Conservation (phyloP, 2,888 invertebrate species). For the Xestia rhomboidea region DNA sequence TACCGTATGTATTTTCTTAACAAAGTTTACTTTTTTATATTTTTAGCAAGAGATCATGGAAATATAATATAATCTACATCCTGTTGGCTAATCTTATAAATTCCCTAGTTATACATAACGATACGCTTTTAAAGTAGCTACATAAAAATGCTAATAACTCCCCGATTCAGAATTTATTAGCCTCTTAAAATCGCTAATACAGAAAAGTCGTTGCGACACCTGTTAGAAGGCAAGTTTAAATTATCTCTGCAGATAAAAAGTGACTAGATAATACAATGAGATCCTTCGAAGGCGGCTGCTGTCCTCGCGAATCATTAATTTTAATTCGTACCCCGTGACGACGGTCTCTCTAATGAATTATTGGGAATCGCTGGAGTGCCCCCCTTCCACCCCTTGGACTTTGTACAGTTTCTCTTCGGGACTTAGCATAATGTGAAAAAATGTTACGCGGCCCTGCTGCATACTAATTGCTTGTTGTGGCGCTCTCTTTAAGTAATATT, state of each 20-base stretch:
- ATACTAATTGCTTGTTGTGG: conserved; percentile 90
- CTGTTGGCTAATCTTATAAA: conserved; percentile 45
- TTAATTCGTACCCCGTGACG: conserved; percentile 90
- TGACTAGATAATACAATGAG: conserved; percentile 86
- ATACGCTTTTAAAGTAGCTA: conserved; percentile 51
- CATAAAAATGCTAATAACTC: conserved; percentile 68
- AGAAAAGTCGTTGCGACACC: conserved; percentile 84
- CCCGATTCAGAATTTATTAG: conserved; percentile 68
- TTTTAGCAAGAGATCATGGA: conserved; percentile 20
- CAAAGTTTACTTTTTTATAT: neutral
- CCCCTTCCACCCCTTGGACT: conserved; percentile 80
- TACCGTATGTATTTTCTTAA: conserved; percentile 1
- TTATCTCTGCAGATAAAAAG: conserved; percentile 87
- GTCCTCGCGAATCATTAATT: conserved; percentile 90
- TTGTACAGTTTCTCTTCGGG: conserved; percentile 87
- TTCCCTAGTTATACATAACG: conserved; percentile 43
- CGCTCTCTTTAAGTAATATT: conserved; percentile 82
- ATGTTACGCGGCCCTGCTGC: conserved; percentile 87
- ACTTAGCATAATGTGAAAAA: conserved; percentile 90
- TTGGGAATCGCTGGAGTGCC: conserved; percentile 87
- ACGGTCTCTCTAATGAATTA: conserved; percentile 89
- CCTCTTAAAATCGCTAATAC: conserved; percentile 77
- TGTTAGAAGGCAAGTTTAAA: conserved; percentile 83
- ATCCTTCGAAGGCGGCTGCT: conserved; percentile 83
- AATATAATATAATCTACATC: conserved; percentile 32